Evolutionary conservation across 23 tunicate species (phyloP), one percentile per base, ranked within the genome.

Genomic region (Trididemnum miniatum): DNA sequence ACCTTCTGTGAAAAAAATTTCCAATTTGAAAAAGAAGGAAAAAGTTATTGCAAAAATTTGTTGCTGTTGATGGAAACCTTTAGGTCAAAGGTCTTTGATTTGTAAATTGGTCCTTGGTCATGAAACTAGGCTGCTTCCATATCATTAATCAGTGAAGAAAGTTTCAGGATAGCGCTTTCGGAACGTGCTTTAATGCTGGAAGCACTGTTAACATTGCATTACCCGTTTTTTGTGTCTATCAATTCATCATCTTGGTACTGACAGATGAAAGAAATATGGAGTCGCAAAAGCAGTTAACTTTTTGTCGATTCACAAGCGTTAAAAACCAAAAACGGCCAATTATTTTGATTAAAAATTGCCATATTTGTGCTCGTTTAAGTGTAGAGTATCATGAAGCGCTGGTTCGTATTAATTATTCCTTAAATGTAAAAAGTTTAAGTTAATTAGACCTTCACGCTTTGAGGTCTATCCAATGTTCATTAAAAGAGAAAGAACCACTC

Each of bases 361-460:
- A 25, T 4, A 20, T 62, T 62, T 4, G 26, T 12, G 5, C 15
- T 25, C 4, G 15, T 20, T 62, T 62, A 62, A 62, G 67, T 25
- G 4, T 62, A 62, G 38, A 67, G 5, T 12, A 33, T 67, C 75
- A 67, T 38, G 75, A 67, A 12, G 20, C n/a, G 15, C 38, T 67
- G 31, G 15, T 67, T 15, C n/a, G 38, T 38, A 5, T 30, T 4
- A 31, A 67, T 67, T 67, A 31, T 67, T 67, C 38, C 38, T 30
- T 3, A 67, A 31, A 32, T 67, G 67, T 62, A 62, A 67, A 67
- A 67, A 67, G 37, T 67, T 67, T 67, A 67, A n/a, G 75, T 67
- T 67, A 67, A 67, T 67, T 67, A 67, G 75, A 32, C 38, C 31
- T 67, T 33, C 75, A 67, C 67, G 67, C 67, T 62, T 62, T 62